A percentile compares a stretch with the other conserved stretches of the same genome.
These are phyloP conservation scores for Tyria jacobaeae DNA, from an alignment of 2,888 invertebrate species.

Conservation along the genomic window DNA sequence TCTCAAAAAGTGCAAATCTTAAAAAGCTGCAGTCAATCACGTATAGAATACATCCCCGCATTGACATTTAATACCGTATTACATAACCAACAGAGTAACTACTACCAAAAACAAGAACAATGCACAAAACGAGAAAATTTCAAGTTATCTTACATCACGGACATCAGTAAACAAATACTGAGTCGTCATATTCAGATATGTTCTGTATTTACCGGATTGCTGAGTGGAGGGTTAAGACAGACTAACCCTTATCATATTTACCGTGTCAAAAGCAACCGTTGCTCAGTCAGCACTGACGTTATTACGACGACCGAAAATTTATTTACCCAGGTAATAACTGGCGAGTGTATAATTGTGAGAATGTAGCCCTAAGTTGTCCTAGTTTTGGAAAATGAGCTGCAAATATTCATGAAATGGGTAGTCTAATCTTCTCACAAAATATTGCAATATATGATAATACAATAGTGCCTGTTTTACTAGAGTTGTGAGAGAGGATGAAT, in stretches of 20 bases:
- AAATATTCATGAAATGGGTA: neutral
- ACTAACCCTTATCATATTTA: constrained; percentile 41
- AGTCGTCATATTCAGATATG: constrained; percentile 22
- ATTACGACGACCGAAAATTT: constrained; percentile 32
- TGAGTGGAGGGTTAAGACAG: constrained; percentile 39
- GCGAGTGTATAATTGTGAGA: constrained; percentile 11
- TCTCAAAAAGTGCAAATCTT: no score
- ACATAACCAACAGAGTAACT: no score
- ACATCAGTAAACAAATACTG: constrained; percentile 22
- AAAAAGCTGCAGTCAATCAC: no score
- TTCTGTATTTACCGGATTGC: constrained; percentile 37
- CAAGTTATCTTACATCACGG: constrained; percentile 12
- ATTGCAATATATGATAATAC: neutral
- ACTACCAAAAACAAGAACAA: no score
- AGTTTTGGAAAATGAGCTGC: neutral
- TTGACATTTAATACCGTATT: no score
- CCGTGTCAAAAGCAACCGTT: constrained; percentile 32
- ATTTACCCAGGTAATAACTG: constrained; percentile 17
- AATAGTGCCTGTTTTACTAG: no score
- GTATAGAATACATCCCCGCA: no score
- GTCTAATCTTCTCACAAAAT: neutral
- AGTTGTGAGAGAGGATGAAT: no score
- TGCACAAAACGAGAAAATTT: no score
- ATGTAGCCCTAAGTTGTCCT: constrained; percentile 36
- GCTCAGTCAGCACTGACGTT: constrained; percentile 34